Evolutionary conservation across 2,797 vertebrate species (phyloP), one percentile per base, ranked within the genome.

Genomic region (Rhabdophis nuchalis): DNA sequence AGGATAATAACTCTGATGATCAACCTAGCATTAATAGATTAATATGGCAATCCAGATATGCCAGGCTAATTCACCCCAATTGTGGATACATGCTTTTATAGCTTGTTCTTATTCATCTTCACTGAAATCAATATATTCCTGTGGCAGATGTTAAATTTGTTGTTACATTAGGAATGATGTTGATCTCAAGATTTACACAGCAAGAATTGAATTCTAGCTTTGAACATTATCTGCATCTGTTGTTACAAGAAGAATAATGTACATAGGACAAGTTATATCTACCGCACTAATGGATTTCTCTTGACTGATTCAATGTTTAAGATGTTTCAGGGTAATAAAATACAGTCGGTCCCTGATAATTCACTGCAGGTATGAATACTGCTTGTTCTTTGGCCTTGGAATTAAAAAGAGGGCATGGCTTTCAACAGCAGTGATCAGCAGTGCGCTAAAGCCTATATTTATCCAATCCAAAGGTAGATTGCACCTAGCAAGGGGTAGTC

Each of bases 121-220:
- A 54, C 14, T 1, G 32, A 85, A 85, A n/a, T 18, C 23, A 90
- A 68, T 89, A 89, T 95, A 32, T 12, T 20, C 89, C 36, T 56
- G 13, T 5, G 88, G 3, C 50, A 95, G 58, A 46, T 93, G 90
- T 88, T 94, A 94, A 61, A 85, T 91, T 89, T 95, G 52, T 61
- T 6, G 54, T 95, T 92, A 89, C 0, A 72, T 1, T 10, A 93
- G 61, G 60, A 60, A 20, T 36, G 87, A 58, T 89, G 87, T 88
- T 50, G 89, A 32, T 89, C 94, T 90, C 95, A 92, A 93, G 92
- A 85, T 93, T 94, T 95, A 93, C 93, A 88, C 7, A 91, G 60
- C 50, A 92, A 91, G 52, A 91, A 93, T 88, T 95, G 64, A 60
- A 41, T 91, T 95, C 90, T 18, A 6, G 92, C n/a, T 27, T 25